These are phyloP conservation scores for Timema podura DNA, from an alignment of 2,888 invertebrate species.

Conservation along the genomic window DNA sequence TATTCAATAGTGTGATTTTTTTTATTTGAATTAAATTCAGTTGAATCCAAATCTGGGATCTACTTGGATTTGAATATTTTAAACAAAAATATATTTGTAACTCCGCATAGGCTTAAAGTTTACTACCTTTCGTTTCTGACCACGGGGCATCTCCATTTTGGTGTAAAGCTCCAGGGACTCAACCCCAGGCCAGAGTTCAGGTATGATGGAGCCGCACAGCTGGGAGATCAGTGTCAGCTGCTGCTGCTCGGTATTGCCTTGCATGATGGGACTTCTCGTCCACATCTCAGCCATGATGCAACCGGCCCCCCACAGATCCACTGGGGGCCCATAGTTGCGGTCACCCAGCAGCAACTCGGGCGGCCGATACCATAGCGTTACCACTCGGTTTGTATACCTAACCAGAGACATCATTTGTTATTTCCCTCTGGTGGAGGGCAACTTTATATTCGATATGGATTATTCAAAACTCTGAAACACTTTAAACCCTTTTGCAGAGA, in stretches of 20 bases:
- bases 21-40: too few relatives aligned
- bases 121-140: slow-evolving; percentile 73
- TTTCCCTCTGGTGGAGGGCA: too few relatives aligned
- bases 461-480: too few relatives aligned
- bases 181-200: slow-evolving; percentile 91
- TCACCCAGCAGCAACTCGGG: slow-evolving; percentile 71
- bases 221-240: slow-evolving; percentile 93
- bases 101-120: slow-evolving; percentile 3
- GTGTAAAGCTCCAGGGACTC: slow-evolving; percentile 83
- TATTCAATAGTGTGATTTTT: too few relatives aligned
- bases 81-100: background rate
- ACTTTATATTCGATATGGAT: too few relatives aligned
- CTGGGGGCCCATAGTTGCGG: slow-evolving; percentile 93
- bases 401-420: too few relatives aligned
- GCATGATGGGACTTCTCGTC: slow-evolving; percentile 89
- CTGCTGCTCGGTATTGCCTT: slow-evolving; percentile 94
- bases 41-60: background rate
- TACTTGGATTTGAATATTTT: too few relatives aligned
- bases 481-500: too few relatives aligned
- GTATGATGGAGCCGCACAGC: slow-evolving; percentile 92
- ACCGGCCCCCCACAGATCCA: slow-evolving; percentile 96
- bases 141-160: slow-evolving; percentile 82
- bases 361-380: slow-evolving; percentile 91
- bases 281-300: slow-evolving; percentile 99
- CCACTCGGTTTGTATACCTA: slow-evolving; percentile 96